phyloP scores from a whole-genome alignment of 1,140 invertebrate genomes.

The Meloidogyne chitwoodi region DNA sequence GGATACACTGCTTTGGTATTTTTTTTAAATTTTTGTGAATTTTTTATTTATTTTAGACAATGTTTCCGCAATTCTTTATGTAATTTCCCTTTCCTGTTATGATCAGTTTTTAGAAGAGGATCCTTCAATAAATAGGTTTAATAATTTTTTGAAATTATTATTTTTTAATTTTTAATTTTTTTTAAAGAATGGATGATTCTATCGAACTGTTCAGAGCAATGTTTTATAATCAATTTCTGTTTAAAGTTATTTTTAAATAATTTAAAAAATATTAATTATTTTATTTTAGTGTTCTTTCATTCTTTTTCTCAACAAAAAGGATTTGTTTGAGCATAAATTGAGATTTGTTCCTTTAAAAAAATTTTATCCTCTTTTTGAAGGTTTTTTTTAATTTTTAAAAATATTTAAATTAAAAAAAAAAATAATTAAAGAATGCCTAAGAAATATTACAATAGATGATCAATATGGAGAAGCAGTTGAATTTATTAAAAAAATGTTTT shows the following conservation, averaged over 20 bases:
- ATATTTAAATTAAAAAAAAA: no score
- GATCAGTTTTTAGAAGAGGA: slow-evolving; percentile 45
- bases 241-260: neutral
- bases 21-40: neutral
- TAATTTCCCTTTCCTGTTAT: slow-evolving; percentile 39
- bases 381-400: slow-evolving; percentile 6
- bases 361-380: slow-evolving; percentile 40
- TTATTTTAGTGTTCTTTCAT: slow-evolving; percentile 34
- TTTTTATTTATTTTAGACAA: slow-evolving; percentile 19
- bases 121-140: slow-evolving; percentile 33
- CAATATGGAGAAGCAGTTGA: slow-evolving; percentile 15
- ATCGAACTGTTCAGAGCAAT: slow-evolving; percentile 40
- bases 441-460: slow-evolving; percentile 15
- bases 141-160: neutral
- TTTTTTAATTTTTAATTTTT: slow-evolving; percentile 23
- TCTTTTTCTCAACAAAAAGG: slow-evolving; percentile 46
- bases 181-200: slow-evolving; percentile 37
- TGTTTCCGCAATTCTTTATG: slow-evolving; percentile 45
- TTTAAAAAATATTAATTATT: neutral
- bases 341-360: slow-evolving; percentile 30
- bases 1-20: slow-evolving; percentile 43
- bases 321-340: slow-evolving; percentile 42
- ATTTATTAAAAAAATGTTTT: slow-evolving; percentile 27
- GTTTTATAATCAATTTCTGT: slow-evolving; percentile 36
- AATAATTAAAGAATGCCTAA: slow-evolving; percentile 30